Conservation (phyloP, 2,797 vertebrate genomes). For the Macroramphosus scolopax region DNA sequence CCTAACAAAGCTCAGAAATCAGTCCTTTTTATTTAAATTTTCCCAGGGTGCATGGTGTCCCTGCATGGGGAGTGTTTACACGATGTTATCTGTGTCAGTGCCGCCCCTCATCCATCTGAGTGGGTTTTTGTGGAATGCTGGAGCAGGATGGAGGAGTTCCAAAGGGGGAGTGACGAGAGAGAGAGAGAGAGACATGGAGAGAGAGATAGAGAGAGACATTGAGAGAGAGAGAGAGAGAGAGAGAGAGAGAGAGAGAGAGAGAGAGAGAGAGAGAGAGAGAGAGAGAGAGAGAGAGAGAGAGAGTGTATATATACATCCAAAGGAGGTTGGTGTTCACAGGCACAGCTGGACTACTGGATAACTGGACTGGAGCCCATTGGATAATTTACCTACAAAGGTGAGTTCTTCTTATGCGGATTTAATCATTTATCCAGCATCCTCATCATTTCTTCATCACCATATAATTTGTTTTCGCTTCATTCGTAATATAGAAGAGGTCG, state of each 20-base stretch:
- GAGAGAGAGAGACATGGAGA: constrained; percentile 20
- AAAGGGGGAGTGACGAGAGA: constrained; percentile 79
- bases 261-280: constrained; percentile 16
- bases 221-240: constrained; percentile 21
- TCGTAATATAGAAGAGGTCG: no score
- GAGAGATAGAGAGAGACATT: constrained; percentile 22
- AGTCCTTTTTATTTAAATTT: constrained; percentile 18
- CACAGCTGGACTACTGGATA: constrained; percentile 73
- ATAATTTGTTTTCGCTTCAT: neutral
- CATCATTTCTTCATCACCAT: constrained; percentile 11
- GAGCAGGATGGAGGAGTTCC: constrained; percentile 76
- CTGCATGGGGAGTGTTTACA: constrained; percentile 75
- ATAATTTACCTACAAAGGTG: constrained; percentile 70
- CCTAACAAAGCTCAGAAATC: neutral
- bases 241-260: constrained; percentile 17
- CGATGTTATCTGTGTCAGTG: constrained; percentile 77
- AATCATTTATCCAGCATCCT: constrained; percentile 18
- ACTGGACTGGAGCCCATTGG: constrained; percentile 62
- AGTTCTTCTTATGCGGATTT: constrained; percentile 36
- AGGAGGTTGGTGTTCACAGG: constrained; percentile 71
- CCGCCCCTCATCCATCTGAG: constrained; percentile 68
- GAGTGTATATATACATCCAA: constrained; percentile 74
- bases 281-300: constrained; percentile 24
- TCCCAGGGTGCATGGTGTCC: constrained; percentile 61
- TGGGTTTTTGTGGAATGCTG: constrained; percentile 79